Conservation (phyloP, 2,797 vertebrate species). For the Malacoraja senta region DNA sequence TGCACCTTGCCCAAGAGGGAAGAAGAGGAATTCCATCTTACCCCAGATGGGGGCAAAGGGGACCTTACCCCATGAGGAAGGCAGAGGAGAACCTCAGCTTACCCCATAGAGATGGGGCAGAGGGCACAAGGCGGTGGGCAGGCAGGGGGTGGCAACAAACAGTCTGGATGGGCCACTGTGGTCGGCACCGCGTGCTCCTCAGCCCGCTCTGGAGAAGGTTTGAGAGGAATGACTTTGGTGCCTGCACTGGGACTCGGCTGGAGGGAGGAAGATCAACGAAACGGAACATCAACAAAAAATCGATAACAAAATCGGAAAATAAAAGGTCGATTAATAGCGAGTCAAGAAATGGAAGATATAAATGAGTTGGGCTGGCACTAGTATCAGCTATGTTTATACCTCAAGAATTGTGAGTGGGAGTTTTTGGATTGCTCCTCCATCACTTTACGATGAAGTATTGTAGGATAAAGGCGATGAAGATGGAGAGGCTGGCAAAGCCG, state of each 20-base stretch:
- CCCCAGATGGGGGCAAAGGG: no score
- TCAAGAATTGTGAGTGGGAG: conserved; percentile 52
- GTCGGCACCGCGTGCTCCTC: background rate
- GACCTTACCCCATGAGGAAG: no score
- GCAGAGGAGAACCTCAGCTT: no score
- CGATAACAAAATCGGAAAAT: conserved; percentile 56
- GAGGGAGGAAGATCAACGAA: conserved; percentile 59
- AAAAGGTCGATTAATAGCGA: conserved; percentile 49
- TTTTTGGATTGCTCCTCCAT: conserved; percentile 49
- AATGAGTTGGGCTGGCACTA: conserved; percentile 66
- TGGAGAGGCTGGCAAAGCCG: conserved; percentile 80
- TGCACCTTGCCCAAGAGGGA: no score
- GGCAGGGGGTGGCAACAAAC: no score
- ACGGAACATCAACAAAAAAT: conserved; percentile 55
- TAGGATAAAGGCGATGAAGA: conserved; percentile 90
- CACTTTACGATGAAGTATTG: conserved; percentile 99
- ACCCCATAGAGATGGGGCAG: no score
- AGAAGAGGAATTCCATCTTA: no score
- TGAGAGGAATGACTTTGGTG: background rate
- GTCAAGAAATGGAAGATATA: conserved; percentile 55
- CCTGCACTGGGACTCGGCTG: conserved; percentile 34
- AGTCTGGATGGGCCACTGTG: background rate
- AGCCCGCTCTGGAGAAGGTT: background rate
- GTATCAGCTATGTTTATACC: conserved; percentile 68
- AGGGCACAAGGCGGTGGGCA: no score